These are phyloP conservation scores for Pachyseris speciosa DNA, from an alignment of 64 coral and sea anemone genomes.

Conservation along the genomic window DNA sequence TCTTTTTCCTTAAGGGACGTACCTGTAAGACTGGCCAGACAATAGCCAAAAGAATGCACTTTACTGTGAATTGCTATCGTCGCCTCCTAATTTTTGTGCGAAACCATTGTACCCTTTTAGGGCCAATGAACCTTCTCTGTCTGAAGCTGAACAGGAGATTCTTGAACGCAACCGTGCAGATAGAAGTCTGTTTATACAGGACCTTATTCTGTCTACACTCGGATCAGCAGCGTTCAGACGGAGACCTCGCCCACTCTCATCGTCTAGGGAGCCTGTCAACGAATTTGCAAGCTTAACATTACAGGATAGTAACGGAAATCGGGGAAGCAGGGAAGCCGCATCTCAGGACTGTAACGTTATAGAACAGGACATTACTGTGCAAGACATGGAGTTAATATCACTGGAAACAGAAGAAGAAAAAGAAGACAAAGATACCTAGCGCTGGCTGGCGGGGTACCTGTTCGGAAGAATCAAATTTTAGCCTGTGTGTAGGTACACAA, in stretches of 20 bases:
- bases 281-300: constrained; percentile 80
- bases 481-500: neutral
- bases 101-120: constrained; percentile 25
- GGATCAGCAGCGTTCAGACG: constrained; percentile 52
- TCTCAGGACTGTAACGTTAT: constrained; percentile 51
- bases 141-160: constrained; percentile 76
- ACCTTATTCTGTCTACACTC: constrained; percentile 96
- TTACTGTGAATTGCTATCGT: neutral
- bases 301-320: constrained; percentile 17
- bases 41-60: neutral
- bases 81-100: neutral
- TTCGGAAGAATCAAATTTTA: constrained; percentile 17
- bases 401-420: constrained; percentile 94
- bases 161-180: constrained; percentile 85
- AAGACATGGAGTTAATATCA: constrained; percentile 97
- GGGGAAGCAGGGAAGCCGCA: constrained; percentile 10
- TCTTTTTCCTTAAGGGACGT: too few species aligned
- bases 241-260: neutral
- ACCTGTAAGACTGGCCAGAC: too few species aligned
- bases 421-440: constrained; percentile 94
- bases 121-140: constrained; percentile 84
- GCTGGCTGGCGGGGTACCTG: neutral
- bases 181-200: constrained; percentile 95
- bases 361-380: constrained; percentile 75
- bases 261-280: constrained; percentile 5